phyloP scores from a whole-genome alignment of 2,888 invertebrate genomes.

The Hirtodrosophila alboralis region DNA sequence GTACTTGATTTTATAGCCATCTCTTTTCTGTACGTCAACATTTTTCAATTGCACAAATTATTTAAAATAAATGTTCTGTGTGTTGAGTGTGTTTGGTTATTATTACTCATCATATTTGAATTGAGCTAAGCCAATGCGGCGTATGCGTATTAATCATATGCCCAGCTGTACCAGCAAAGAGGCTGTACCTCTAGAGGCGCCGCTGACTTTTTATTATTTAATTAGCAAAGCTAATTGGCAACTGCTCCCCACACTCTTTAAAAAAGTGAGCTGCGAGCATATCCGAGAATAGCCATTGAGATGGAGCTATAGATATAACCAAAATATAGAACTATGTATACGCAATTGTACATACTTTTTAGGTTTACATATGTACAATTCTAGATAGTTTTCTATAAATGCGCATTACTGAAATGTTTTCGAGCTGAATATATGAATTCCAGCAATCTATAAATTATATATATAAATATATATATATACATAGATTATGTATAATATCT shows the following conservation, averaged over 20 bases:
- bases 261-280: constrained; percentile 41
- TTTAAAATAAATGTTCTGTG: constrained; percentile 20
- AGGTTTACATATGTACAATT: constrained; percentile 14
- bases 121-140: constrained; percentile 53
- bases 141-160: constrained; percentile 66
- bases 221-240: constrained; percentile 80
- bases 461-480: no score
- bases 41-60: constrained; percentile 17
- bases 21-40: constrained; percentile 47
- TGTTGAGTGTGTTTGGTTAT: constrained; percentile 43
- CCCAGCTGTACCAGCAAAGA: constrained; percentile 17
- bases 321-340: constrained; percentile 28
- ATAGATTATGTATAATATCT: constrained; percentile 20
- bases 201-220: constrained; percentile 73
- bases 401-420: constrained; percentile 7
- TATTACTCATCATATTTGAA: constrained; percentile 74
- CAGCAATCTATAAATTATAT: constrained; percentile 49
- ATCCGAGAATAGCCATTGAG: constrained; percentile 55
- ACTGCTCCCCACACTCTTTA: constrained; percentile 35
- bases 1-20: constrained; percentile 45
- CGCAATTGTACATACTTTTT: constrained; percentile 10
- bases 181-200: constrained; percentile 39
- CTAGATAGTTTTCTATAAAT: constrained; percentile 11
- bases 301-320: constrained; percentile 60
- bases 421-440: constrained; percentile 35